Evolutionary conservation across 2,113 vertebrate genomes (phyloP).

Genomic region (Callaeas wilsoni): DNA sequence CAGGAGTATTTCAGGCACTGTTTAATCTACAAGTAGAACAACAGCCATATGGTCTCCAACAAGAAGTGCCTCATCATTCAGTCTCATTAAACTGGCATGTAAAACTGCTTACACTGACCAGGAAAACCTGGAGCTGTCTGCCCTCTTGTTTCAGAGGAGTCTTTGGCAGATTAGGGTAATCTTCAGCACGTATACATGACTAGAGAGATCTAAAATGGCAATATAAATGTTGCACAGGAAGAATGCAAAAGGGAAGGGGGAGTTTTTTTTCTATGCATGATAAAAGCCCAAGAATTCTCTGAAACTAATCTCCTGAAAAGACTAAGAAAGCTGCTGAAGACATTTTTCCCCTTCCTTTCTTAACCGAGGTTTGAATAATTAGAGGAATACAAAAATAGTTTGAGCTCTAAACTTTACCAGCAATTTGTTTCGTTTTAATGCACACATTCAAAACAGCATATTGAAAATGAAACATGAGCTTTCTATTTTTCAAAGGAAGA

Average conservation of each 20-base stretch:
- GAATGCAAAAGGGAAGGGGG: neutral
- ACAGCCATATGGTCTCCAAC: conserved; percentile 1
- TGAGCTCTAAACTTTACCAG: neutral
- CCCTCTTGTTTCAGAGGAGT: neutral
- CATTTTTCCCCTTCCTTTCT: neutral
- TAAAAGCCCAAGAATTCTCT: neutral
- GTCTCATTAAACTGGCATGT: neutral
- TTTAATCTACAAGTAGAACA: neutral
- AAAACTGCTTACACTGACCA: neutral
- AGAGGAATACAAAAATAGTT: neutral
- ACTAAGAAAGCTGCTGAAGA: neutral
- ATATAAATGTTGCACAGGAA: neutral
- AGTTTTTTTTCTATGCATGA: neutral
- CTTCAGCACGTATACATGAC: neutral
- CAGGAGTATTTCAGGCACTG: neutral
- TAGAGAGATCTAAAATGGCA: neutral
- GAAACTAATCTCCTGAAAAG: neutral
- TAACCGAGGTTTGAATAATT: neutral
- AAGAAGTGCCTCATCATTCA: neutral
- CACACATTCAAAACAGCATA: neutral
- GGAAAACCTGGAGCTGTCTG: neutral
- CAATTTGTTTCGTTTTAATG: neutral
- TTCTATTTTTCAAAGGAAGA: neutral
- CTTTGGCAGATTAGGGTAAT: neutral
- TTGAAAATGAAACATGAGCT: neutral